These are phyloP conservation scores for Zootoca vivipara DNA, from an alignment of 2,113 vertebrate species.

Conservation along the genomic window DNA sequence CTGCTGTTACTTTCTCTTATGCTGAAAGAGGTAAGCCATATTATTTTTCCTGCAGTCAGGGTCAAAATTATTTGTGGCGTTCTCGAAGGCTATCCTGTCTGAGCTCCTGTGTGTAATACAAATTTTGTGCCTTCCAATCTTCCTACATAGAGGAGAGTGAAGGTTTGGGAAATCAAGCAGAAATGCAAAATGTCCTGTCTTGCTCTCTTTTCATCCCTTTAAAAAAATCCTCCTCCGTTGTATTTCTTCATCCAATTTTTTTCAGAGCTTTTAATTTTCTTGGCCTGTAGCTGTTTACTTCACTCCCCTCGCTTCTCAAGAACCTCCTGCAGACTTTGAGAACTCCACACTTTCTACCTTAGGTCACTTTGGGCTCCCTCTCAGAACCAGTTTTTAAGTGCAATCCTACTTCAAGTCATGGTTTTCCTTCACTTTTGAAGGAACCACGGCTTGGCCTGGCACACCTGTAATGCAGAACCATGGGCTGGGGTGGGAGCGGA, in stretches of 20 bases:
- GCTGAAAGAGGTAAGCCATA: slow-evolving; percentile 75
- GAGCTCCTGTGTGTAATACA: not conserved
- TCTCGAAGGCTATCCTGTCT: not conserved
- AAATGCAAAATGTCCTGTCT: not conserved
- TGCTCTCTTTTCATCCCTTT: not conserved
- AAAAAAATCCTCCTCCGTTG: not conserved
- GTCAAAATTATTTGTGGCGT: not conserved
- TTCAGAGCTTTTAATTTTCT: not conserved
- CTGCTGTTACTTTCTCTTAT: slow-evolving; percentile 85
- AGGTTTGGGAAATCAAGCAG: not conserved
- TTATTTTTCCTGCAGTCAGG: not conserved
- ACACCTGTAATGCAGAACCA: not conserved
- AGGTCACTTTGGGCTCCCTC: not conserved
- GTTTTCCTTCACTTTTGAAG: not conserved
- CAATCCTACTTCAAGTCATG: not conserved
- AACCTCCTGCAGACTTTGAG: not conserved
- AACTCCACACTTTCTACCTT: not conserved
- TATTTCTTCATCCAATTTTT: not conserved
- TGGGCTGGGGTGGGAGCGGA: not conserved
- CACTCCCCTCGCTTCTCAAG: not conserved
- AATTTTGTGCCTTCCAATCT: not conserved
- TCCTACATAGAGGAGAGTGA: not conserved
- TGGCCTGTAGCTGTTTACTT: not conserved
- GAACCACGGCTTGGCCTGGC: not conserved
- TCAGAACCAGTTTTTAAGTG: not conserved